Conservation (phyloP, 2,888 invertebrate species). For the Drosophila flavopinicola region DNA sequence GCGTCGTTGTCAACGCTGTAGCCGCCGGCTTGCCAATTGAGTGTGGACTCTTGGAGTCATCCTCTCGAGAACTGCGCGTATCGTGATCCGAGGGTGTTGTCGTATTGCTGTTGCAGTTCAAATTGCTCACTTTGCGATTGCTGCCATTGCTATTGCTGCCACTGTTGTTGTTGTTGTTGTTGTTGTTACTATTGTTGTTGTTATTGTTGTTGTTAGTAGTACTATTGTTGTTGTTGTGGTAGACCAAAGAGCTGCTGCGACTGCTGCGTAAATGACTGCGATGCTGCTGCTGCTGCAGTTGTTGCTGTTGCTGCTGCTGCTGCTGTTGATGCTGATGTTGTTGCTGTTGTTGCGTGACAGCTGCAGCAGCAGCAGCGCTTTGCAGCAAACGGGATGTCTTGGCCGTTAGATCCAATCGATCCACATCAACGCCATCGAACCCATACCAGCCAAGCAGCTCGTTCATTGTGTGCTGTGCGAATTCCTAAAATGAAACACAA, state of each 20-base stretch:
- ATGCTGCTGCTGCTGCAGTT: slow-evolving; percentile 62
- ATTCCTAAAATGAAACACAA: slow-evolving; percentile 88
- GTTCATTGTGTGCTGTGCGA: slow-evolving; percentile 96
- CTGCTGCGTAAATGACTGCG: slow-evolving; percentile 68
- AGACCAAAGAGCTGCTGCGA: slow-evolving; percentile 58
- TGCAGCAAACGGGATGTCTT: slow-evolving; percentile 82
- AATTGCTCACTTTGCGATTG: slow-evolving; percentile 40
- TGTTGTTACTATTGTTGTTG: slow-evolving; percentile 52
- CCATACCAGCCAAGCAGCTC: slow-evolving; percentile 96
- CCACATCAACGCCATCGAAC: slow-evolving; percentile 90
- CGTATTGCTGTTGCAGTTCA: slow-evolving; percentile 73
- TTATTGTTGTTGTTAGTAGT: slow-evolving; percentile 54
- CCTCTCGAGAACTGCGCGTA: slow-evolving; percentile 83
- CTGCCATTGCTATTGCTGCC: slow-evolving; percentile 51
- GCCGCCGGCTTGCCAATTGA: slow-evolving; percentile 76
- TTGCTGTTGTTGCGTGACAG: slow-evolving; percentile 63
- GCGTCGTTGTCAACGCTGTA: slow-evolving; percentile 22
- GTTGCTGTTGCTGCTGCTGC: slow-evolving; percentile 54
- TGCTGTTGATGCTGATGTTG: slow-evolving; percentile 63
- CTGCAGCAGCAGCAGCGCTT: slow-evolving; percentile 74
- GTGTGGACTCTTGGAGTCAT: slow-evolving; percentile 84
- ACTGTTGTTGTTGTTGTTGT: slow-evolving; percentile 38
- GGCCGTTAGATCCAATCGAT: slow-evolving; percentile 85
- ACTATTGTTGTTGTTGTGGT: slow-evolving; percentile 56
- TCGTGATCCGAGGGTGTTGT: slow-evolving; percentile 83